Conservation (phyloP, 2,888 invertebrate genomes). For the Drosophila dives region DNA sequence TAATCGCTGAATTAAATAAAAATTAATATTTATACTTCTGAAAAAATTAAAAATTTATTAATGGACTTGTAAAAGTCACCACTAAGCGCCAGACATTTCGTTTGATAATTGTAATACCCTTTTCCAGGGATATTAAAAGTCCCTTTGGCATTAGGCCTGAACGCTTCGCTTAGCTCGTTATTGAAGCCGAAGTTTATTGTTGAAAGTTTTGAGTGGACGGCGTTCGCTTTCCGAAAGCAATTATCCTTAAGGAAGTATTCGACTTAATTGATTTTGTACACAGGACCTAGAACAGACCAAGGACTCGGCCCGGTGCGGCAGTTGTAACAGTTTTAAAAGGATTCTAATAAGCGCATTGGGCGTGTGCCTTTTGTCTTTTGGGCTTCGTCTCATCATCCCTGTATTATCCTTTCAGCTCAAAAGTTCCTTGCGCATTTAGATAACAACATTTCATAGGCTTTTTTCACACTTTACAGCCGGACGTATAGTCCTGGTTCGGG, state of each 20-base stretch:
- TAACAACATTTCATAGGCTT: constrained; percentile 69
- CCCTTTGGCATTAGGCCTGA: constrained; percentile 72
- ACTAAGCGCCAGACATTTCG: neutral
- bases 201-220: constrained; percentile 69
- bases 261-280: constrained; percentile 77
- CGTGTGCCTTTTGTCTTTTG: constrained; percentile 55
- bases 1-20: neutral
- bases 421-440: constrained; percentile 73
- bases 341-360: constrained; percentile 76
- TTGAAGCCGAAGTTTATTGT: constrained; percentile 73
- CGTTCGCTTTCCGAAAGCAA: constrained; percentile 70
- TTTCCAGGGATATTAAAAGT: constrained; percentile 32
- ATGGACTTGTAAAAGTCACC: neutral
- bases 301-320: constrained; percentile 29
- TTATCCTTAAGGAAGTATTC: constrained; percentile 76
- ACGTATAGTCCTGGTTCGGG: constrained; percentile 46
- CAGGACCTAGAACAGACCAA: constrained; percentile 1
- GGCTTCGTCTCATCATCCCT: constrained; percentile 30
- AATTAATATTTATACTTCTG: neutral
- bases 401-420: constrained; percentile 61
- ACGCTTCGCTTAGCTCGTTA: constrained; percentile 77
- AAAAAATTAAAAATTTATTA: neutral
- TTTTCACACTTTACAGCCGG: constrained; percentile 72
- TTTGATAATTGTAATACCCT: constrained; percentile 5
- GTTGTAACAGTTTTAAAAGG: constrained; percentile 72